Conservation (phyloP, 2,797 vertebrate genomes). For the Caiman crocodilus region DNA sequence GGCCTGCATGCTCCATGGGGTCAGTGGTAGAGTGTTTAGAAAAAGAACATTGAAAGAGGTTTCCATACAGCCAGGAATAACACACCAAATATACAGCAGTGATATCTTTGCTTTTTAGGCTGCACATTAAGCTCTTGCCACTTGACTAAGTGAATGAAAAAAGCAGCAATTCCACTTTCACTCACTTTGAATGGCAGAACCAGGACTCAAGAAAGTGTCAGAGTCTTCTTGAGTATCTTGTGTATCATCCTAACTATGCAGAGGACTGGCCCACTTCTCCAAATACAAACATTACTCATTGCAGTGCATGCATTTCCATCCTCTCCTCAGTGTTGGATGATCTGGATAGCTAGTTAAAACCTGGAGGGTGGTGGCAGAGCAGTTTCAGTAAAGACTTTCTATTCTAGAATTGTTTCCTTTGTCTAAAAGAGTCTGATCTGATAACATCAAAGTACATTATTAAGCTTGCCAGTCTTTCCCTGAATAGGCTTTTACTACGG, state of each 20-base stretch:
- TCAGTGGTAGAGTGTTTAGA: neutral
- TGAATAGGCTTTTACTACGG: neutral
- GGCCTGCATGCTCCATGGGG: neutral
- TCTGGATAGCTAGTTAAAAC: neutral
- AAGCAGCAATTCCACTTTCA: neutral
- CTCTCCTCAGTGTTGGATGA: neutral
- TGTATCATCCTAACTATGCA: fast-evolving
- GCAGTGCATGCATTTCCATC: neutral
- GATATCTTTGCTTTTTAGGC: neutral
- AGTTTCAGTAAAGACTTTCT: neutral
- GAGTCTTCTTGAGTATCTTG: neutral
- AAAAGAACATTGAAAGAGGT: neutral
- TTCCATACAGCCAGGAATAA: slow-evolving; percentile 27
- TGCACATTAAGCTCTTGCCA: neutral
- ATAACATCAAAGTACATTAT: neutral
- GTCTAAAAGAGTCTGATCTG: neutral
- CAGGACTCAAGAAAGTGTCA: neutral
- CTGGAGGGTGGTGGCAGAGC: neutral
- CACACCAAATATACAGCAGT: fast-evolving
- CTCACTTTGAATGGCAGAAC: neutral
- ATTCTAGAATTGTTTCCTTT: neutral
- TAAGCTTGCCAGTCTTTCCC: neutral
- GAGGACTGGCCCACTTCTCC: neutral
- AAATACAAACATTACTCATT: neutral
- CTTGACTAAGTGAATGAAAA: neutral